Base-by-base conservation (phyloP, 2,113 vertebrate genomes). In the Odontophorus gujanensis region DNA sequence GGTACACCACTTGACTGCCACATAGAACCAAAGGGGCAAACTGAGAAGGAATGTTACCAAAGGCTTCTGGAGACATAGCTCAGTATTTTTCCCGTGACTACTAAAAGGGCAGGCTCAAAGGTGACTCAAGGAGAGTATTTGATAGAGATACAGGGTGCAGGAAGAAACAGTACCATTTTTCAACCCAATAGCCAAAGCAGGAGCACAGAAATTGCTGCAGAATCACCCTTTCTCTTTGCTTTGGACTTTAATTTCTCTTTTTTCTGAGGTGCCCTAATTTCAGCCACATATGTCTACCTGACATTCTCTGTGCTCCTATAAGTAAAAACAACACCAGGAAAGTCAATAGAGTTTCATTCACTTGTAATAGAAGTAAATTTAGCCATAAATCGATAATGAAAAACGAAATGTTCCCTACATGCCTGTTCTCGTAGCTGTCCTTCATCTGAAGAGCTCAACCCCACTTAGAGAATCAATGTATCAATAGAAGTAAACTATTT, bases 391-490 rank as follows among this genome's bases (percentile, higher is more conserved):
- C 89, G 6, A 97, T 96, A 92, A 95, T 34, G 80, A 92, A 91
- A 96, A 96, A 74, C 72, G 26, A 95, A 97, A 96, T 92, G 97
- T 96, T 97, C 96, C 86, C 89, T 95, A 55, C 7, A 3, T 89
- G 65, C 91, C 80, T 88, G 68, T 92, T 97, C 90, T 95, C 97
- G 90, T 93, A 92, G 62, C 84, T 96, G 92, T 96, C 97, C 92
- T 97, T 92, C 78, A 72, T 87, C 79, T 84, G 59, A 81, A 77
- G 81, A 95, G 90, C 92, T 96, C 96, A 92, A 53, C 42, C 71
- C 65, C 95, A 93, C 96, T 97, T 95, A 96, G 87, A 82, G 73
- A 96, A 96, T 97, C 92, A 91, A 96, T 95, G 94, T 93, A 96
- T 96, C 21, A 79, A 89, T 86, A 81, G 88, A 89, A 96, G 58